Percentiles rank a stretch among this genome's conserved stretches.
Conservation (phyloP, 2,113 vertebrate species). For the Synodontis membranacea region DNA sequence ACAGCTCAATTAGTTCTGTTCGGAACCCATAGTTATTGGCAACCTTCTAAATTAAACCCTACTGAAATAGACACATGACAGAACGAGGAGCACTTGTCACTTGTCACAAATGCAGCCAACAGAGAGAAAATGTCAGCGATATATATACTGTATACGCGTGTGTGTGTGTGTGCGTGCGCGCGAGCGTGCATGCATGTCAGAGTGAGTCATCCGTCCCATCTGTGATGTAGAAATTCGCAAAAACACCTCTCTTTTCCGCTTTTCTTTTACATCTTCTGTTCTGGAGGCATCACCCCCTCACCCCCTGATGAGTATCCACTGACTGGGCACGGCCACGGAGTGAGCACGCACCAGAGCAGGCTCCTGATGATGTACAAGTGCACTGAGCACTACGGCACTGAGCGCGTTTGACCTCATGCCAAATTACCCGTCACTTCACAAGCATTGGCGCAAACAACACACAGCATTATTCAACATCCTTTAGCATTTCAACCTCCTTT, state of each 20-base stretch:
- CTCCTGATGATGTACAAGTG: neutral
- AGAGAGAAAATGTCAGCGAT: slow-evolving; percentile 44
- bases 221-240: slow-evolving; percentile 53
- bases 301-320: neutral
- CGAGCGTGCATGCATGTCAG: slow-evolving; percentile 4
- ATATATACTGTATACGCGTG: neutral
- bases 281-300: slow-evolving; percentile 30
- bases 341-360: neutral
- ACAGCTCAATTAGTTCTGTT: neutral
- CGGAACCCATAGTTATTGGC: neutral
- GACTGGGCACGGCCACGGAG: neutral
- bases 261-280: slow-evolving; percentile 4
- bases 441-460: neutral
- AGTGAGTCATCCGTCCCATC: slow-evolving; percentile 56
- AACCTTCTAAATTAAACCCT: slow-evolving; percentile 16
- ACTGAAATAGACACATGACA: slow-evolving; percentile 25
- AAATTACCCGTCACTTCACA: slow-evolving; percentile 1
- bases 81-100: slow-evolving; percentile 29
- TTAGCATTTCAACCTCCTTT: neutral
- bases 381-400: neutral
- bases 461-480: neutral
- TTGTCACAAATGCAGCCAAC: neutral
- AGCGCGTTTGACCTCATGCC: neutral
- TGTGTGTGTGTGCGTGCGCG: slow-evolving; percentile 5
- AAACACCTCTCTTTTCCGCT: slow-evolving; percentile 31